Evolutionary conservation across 1,140 invertebrate species (phyloP).

Genomic region (Bombus turneri): DNA sequence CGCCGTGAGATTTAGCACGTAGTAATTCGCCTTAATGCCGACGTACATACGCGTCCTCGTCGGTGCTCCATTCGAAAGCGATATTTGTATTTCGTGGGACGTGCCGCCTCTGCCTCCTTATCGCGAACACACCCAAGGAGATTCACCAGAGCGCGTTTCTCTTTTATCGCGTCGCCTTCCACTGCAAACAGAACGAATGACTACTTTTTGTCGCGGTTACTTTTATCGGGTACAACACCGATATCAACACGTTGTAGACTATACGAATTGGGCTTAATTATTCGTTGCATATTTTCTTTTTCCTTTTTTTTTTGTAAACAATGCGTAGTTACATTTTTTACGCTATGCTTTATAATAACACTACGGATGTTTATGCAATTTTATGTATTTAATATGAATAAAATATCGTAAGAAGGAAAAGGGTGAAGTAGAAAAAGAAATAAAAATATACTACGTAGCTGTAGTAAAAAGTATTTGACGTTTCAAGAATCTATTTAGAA

Average conservation of each 20-base stretch:
- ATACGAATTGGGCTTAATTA: neutral
- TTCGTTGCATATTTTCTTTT: neutral
- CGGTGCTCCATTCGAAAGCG: conserved; percentile 40
- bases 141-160: conserved; percentile 18
- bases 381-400: neutral
- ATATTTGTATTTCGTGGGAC: conserved; percentile 45
- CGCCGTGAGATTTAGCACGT: conserved; percentile 60
- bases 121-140: conserved; percentile 28
- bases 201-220: neutral
- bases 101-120: conserved; percentile 25
- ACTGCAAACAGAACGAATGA: conserved; percentile 1
- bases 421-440: neutral
- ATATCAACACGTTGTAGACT: neutral
- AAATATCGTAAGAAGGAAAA: neutral
- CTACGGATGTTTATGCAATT: neutral
- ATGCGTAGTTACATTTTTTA: neutral
- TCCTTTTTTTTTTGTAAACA: neutral
- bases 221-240: neutral
- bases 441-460: neutral
- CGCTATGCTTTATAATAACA: neutral
- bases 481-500: neutral
- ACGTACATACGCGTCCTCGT: conserved; percentile 34
- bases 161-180: conserved; percentile 31
- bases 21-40: conserved; percentile 61
- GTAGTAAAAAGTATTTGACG: neutral